A percentile compares a stretch with the other conserved stretches of the same genome.
phyloP scores from a whole-genome alignment of 2,113 vertebrate genomes.

The Ailurus styani region DNA sequence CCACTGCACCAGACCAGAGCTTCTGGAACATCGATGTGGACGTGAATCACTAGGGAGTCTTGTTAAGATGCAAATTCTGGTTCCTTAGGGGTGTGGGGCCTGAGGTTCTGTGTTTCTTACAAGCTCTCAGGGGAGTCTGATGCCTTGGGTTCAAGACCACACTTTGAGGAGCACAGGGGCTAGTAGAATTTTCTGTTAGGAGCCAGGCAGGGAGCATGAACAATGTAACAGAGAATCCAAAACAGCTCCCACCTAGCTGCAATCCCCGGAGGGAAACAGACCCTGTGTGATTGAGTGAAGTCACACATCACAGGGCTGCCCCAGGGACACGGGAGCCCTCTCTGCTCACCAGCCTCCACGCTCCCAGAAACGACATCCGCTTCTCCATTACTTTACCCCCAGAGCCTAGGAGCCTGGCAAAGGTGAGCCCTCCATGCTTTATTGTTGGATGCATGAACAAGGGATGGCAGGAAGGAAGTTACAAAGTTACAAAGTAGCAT shows the following conservation, averaged over 20 bases:
- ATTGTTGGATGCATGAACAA: not conserved
- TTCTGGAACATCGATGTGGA: not conserved
- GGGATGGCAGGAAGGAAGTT: not conserved
- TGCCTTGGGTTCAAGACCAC: not conserved
- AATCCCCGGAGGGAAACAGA: not conserved
- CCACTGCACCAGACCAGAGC: accelerated
- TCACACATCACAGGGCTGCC: not conserved
- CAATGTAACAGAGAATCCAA: accelerated
- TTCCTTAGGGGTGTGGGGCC: accelerated
- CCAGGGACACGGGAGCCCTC: accelerated
- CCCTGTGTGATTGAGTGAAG: accelerated
- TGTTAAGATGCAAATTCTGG: not conserved
- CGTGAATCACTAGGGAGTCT: not conserved
- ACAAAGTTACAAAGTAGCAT: not conserved
- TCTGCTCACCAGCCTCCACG: not conserved
- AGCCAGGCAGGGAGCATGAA: not conserved
- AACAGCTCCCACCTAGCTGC: not conserved
- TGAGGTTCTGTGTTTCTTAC: not conserved
- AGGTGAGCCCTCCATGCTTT: not conserved
- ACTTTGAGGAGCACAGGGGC: not conserved
- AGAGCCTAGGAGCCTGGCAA: not conserved
- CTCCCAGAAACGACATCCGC: not conserved
- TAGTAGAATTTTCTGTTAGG: not conserved
- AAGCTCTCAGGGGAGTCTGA: not conserved
- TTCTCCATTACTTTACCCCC: not conserved